Base-by-base conservation (phyloP, 2,113 vertebrate species). In the Xiphophorus hellerii region DNA sequence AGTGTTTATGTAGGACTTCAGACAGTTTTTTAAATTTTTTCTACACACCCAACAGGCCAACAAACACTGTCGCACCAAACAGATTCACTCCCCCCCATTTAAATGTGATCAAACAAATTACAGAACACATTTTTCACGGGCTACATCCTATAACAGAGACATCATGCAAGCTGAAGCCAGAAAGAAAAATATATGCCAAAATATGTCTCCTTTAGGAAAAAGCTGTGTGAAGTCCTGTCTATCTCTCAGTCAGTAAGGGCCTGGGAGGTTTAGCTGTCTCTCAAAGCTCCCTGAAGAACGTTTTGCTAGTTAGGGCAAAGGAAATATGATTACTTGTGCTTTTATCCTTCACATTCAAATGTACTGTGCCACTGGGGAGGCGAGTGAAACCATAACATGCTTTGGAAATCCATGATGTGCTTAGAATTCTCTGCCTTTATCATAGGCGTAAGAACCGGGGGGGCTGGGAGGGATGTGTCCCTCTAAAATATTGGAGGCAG, bases 21-120 rank as follows among this genome's bases (percentile, higher is more conserved):
- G 77, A 87, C 84, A 86, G 80, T 85, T 87, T 71, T 82, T 89
- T 71, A 88, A 85, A 84, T 28, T 28, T 84, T 88, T 88, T 80
- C 64, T 70, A 90, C 84, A 89, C 77, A 90, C 87, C 83, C 88
- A 87, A 82, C 89, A 77, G 80, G 82, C 87, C 82, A 90, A 90
- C 92, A 93, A 93, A 92, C 90, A 93, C 91, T 91, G 91, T 91
- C 89, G 89, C 91, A 92, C 88, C 90, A 92, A 93, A 93, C 90
- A 93, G 90, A 89, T 92, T 88, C 85, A 84, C 71, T 88, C 84
- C 88, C 87, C 87, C 88, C 87, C 85, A 88, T 90, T 92, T 92
- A 84, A 91, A 91, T 90, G 85, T 89, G 90, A 91, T 92, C 81
- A 91, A 90, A 92, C 87, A 90, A 89, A 91, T 91, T 90, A 90